A percentile compares a stretch with the other conserved stretches of the same genome.
Conservation (phyloP, 2,797 vertebrate genomes). For the Platalea minor region DNA sequence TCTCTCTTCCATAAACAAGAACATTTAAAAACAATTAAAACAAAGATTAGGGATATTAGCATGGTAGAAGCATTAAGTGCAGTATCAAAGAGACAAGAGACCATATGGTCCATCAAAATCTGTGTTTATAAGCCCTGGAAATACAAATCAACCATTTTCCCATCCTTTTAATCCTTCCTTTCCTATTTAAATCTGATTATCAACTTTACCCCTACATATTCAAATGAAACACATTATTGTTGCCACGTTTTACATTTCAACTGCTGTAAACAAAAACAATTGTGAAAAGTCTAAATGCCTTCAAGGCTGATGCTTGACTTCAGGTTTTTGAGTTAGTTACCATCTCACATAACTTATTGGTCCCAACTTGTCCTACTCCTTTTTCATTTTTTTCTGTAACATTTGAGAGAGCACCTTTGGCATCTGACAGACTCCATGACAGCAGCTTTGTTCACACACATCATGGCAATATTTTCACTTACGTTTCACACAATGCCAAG, state of each 20-base stretch:
- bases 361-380: neutral
- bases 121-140: conserved; percentile 31
- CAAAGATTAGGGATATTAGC: conserved; percentile 37
- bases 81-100: conserved; percentile 11
- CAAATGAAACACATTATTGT: neutral
- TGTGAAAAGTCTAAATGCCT: neutral
- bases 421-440: neutral
- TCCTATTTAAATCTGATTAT: conserved; percentile 1
- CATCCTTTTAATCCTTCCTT: neutral
- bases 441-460: neutral
- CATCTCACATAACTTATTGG: neutral
- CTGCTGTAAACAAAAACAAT: conserved; percentile 1
- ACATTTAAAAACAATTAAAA: conserved; percentile 63
- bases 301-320: conserved; percentile 12
- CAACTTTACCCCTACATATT: neutral
- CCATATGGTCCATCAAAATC: conserved; percentile 22
- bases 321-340: neutral
- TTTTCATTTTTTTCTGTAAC: conserved; percentile 1
- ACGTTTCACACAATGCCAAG: neutral
- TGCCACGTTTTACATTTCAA: neutral
- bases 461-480: neutral
- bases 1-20: conserved; percentile 42
- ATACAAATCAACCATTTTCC: conserved; percentile 26
- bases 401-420: conserved; percentile 4
- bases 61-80: neutral